These are phyloP conservation scores for Anagrus nilaparvatae DNA, from an alignment of 1,140 invertebrate species.

Conservation along the genomic window DNA sequence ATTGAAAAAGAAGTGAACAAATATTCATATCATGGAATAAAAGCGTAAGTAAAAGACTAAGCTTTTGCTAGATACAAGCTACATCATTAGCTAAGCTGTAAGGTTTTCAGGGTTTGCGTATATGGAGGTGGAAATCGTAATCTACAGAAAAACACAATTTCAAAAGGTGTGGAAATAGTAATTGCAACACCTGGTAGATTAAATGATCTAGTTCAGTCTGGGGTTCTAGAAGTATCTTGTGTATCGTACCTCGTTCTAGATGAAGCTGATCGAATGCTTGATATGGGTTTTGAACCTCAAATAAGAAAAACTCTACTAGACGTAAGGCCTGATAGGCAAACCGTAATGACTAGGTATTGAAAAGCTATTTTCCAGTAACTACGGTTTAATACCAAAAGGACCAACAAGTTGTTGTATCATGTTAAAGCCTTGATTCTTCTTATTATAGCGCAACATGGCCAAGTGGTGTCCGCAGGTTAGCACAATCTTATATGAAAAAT, in stretches of 20 bases:
- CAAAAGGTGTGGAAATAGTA: constrained; percentile 72
- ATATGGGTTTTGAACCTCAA: constrained; percentile 82
- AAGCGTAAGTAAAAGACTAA: constrained; percentile 49
- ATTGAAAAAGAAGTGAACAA: constrained; percentile 84
- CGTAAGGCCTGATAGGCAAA: constrained; percentile 69
- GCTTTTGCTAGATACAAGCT: background rate
- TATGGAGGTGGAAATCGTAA: constrained; percentile 75
- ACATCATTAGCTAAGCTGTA: constrained; percentile 1
- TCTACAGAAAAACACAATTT: constrained; percentile 61
- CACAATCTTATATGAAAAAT: constrained; percentile 74
- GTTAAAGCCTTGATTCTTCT: constrained; percentile 10
- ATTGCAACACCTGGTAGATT: constrained; percentile 84
- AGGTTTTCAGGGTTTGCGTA: constrained; percentile 56
- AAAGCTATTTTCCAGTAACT: constrained; percentile 1
- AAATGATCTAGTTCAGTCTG: constrained; percentile 63
- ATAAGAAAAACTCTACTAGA: constrained; percentile 72
- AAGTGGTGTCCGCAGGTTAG: constrained; percentile 65
- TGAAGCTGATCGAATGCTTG: constrained; percentile 80
- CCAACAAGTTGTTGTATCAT: constrained; percentile 1
- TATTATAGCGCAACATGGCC: constrained; percentile 79
- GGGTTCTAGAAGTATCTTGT: constrained; percentile 56
- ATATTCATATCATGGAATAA: constrained; percentile 74
- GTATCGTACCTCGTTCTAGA: constrained; percentile 88
- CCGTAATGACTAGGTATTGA: constrained; percentile 68
- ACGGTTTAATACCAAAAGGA: constrained; percentile 1